Evolutionary conservation across 1,140 invertebrate genomes (phyloP).

Genomic region (Cotesia typhae): DNA sequence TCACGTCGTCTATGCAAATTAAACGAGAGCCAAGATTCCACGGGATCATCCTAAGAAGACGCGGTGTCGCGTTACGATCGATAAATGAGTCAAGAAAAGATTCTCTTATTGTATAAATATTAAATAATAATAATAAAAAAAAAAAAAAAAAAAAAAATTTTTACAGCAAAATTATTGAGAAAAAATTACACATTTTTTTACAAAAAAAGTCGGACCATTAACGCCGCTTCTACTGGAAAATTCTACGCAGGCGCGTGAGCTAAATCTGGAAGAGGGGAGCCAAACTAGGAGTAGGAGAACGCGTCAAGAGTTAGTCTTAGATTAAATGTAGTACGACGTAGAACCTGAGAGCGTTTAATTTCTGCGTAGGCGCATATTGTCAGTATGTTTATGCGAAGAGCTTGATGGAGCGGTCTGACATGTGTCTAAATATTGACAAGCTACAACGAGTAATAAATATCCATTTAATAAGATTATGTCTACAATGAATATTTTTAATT

Average conservation of each 20-base stretch:
- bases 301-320: background rate
- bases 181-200: background rate
- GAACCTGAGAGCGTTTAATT: no score
- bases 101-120: no score
- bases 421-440: slow-evolving; percentile 65
- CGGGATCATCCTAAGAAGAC: slow-evolving; percentile 36
- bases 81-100: slow-evolving; percentile 28
- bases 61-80: slow-evolving; percentile 38
- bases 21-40: slow-evolving; percentile 42
- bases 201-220: background rate
- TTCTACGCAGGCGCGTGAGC: no score
- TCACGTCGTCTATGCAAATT: slow-evolving; percentile 53
- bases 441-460: slow-evolving; percentile 61
- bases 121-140: background rate
- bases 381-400: slow-evolving; percentile 3
- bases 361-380: slow-evolving; percentile 23
- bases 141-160: background rate
- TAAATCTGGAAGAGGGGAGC: no score
- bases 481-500: slow-evolving; percentile 37
- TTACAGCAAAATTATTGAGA: background rate
- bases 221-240: no score
- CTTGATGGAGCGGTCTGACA: slow-evolving; percentile 59
- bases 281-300: background rate
- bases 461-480: slow-evolving; percentile 66
- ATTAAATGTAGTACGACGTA: no score